A percentile compares a stretch with the other conserved stretches of the same genome.
phyloP scores from a whole-genome alignment of 2,797 vertebrate genomes.

The Cuniculus paca region DNA sequence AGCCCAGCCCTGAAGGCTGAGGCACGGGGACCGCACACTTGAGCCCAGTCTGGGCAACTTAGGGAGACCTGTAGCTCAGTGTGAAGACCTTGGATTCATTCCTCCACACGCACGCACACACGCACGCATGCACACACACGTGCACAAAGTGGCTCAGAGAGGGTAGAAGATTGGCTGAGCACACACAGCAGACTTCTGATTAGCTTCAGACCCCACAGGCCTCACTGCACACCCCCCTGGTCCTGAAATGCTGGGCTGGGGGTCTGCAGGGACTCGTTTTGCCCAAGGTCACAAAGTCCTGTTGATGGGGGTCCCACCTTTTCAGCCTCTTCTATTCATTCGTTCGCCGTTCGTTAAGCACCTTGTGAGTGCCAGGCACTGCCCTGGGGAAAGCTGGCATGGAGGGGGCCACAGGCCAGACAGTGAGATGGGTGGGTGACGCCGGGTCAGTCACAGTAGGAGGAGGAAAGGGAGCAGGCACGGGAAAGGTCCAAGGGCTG shows the following conservation, averaged over 20 bases:
- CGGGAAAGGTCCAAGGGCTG: not conserved
- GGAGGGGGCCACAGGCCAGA: not conserved
- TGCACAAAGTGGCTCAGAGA: constrained; percentile 3
- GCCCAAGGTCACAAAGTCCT: not conserved
- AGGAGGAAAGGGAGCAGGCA: not conserved
- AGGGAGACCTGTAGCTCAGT: not conserved
- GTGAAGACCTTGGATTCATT: not conserved
- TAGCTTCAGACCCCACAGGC: not conserved
- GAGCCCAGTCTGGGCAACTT: not conserved
- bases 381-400: not conserved
- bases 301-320: not conserved
- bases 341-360: not conserved
- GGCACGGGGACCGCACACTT: not conserved
- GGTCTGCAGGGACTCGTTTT: not conserved
- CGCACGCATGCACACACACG: not conserved
- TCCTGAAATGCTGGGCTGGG: not conserved
- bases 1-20: not conserved
- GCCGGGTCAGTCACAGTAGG: not conserved
- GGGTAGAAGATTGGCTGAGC: not conserved
- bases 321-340: too few relatives aligned
- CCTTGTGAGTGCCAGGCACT: not conserved
- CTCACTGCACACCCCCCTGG: not conserved
- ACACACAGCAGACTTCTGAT: not conserved
- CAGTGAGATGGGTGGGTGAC: not conserved
- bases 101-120: too few relatives aligned